Conservation (phyloP, 92 coral and sea anemone genomes). For the Galaxea fascicularis region DNA sequence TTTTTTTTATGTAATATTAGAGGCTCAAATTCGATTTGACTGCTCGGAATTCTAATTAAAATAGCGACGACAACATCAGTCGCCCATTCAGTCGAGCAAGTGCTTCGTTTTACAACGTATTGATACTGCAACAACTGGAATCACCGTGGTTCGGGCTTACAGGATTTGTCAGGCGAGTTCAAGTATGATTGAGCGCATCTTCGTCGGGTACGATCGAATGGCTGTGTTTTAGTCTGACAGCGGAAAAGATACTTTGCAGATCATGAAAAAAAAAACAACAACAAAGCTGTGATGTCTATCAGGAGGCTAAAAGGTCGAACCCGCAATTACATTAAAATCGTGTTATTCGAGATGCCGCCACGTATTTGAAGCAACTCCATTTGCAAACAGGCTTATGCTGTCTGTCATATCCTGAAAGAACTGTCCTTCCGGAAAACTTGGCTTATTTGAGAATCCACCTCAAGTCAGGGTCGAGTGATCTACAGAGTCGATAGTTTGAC, state of each 20-base stretch:
- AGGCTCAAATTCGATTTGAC: neutral
- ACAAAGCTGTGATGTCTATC: conserved; percentile 6
- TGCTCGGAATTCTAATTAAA: neutral
- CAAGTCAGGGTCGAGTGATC: conserved; percentile 1
- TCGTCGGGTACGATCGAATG: neutral
- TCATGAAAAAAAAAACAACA: neutral
- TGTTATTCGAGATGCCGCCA: conserved; percentile 22
- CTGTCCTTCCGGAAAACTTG: neutral
- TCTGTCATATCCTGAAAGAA: neutral
- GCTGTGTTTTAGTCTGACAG: conserved; percentile 11
- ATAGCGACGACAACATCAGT: neutral
- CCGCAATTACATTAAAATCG: conserved; percentile 23
- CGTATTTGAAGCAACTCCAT: neutral
- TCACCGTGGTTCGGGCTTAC: neutral
- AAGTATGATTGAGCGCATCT: neutral
- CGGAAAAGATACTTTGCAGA: conserved; percentile 30
- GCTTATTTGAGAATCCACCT: neutral
- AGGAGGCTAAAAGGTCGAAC: conserved; percentile 40
- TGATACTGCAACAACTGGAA: conserved; percentile 6
- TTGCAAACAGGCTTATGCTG: neutral
- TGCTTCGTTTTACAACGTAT: neutral
- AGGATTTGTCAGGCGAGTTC: neutral
- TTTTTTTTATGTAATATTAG: neutral
- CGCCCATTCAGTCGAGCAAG: neutral
- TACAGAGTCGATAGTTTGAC: neutral